Percentiles rank a stretch among this genome's conserved stretches.
These are phyloP conservation scores for Xylophagus ater DNA, from an alignment of 2,888 invertebrate genomes.

Conservation along the genomic window DNA sequence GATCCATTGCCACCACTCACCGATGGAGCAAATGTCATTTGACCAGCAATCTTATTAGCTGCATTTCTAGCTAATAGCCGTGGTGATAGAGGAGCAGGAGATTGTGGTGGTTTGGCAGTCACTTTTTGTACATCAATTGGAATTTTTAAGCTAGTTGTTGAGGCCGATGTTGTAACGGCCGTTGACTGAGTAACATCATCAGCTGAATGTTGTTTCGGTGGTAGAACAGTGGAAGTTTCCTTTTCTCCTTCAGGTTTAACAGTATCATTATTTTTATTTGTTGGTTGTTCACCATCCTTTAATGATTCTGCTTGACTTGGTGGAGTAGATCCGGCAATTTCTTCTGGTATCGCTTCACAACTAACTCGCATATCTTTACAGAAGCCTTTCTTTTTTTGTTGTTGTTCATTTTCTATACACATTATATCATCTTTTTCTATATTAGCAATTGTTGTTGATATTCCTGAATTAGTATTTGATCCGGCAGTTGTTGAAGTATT, in stretches of 20 bases:
- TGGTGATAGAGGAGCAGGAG: slow-evolving; percentile 50
- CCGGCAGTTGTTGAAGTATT: background rate
- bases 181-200: slow-evolving; percentile 30
- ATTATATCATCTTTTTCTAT: slow-evolving; percentile 17
- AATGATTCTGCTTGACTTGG: slow-evolving; percentile 42
- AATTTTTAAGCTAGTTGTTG: slow-evolving; percentile 29
- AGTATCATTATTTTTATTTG: slow-evolving; percentile 42
- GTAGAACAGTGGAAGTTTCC: slow-evolving; percentile 21
- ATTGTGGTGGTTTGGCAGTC: slow-evolving; percentile 50
- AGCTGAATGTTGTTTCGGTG: slow-evolving; percentile 37
- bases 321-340: slow-evolving; percentile 67
- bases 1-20: slow-evolving; percentile 19
- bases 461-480: slow-evolving; percentile 32
- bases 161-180: slow-evolving; percentile 30
- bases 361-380: slow-evolving; percentile 72
- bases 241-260: slow-evolving; percentile 10
- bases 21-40: slow-evolving; percentile 17
- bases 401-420: slow-evolving; percentile 19
- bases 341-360: slow-evolving; percentile 85
- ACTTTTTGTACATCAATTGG: slow-evolving; percentile 28
- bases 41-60: slow-evolving; percentile 21
- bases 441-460: slow-evolving; percentile 12
- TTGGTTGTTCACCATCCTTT: slow-evolving; percentile 25
- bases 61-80: slow-evolving; percentile 23
- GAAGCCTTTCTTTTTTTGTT: slow-evolving; percentile 46